Conservation (phyloP, 2,113 vertebrate genomes). For the Trachemys scripta region DNA sequence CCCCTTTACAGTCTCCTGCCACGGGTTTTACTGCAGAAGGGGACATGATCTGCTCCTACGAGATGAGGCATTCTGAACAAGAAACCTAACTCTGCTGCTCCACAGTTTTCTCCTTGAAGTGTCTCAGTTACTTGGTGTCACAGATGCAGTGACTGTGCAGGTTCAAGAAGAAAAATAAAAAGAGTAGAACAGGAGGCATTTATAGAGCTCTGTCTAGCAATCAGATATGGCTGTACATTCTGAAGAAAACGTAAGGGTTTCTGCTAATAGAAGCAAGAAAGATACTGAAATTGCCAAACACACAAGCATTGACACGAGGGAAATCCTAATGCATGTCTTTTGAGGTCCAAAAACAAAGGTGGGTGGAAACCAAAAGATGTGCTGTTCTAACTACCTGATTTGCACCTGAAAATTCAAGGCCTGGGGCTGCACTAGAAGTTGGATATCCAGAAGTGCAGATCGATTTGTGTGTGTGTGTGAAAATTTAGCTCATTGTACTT, state of each 20-base stretch:
- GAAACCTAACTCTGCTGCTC: not conserved
- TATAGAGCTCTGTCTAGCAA: fast-evolving
- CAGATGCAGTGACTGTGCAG: not conserved
- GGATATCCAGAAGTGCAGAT: not conserved
- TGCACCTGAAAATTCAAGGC: not conserved
- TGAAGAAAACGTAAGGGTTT: not conserved
- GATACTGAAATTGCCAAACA: not conserved
- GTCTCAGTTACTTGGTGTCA: not conserved
- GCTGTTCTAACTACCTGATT: not conserved
- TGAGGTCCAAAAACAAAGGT: not conserved
- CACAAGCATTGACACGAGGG: not conserved
- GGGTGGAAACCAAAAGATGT: not conserved
- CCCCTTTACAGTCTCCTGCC: not conserved
- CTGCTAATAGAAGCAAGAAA: not conserved
- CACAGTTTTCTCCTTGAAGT: not conserved
- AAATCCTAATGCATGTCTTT: not conserved
- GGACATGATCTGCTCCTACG: not conserved
- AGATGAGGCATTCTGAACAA: not conserved
- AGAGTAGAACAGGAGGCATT: not conserved
- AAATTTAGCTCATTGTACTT: not conserved
- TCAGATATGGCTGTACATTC: not conserved
- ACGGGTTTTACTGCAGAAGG: not conserved
- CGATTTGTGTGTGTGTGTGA: fast-evolving
- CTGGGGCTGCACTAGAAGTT: not conserved
- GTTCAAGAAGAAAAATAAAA: not conserved